Evolutionary conservation across 2,797 vertebrate genomes (phyloP), one percentile per base, ranked within the genome.

Genomic region (Heliangelus exortis): DNA sequence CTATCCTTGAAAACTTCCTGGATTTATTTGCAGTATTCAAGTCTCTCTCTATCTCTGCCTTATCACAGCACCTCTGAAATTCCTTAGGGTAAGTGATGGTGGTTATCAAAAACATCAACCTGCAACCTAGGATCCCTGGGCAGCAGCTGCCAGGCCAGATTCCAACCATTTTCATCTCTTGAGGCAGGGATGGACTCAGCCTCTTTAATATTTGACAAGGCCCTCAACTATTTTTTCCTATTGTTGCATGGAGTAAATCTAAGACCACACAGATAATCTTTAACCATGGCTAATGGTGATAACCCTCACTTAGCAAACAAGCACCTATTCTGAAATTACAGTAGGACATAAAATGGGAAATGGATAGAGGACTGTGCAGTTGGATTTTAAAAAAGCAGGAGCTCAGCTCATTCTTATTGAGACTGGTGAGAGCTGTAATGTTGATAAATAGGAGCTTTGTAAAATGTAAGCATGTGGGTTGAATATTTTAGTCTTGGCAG

Each of bases 361-460:
- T 66, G 39, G 82, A 57, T 39, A 72, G 78, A 89, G 84, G 41
- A 41, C 77, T 68, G 4, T 68, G 61, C n/a, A 51, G 34, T 21
- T 87, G 78, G 81, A 57, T 87, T 87, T 87, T 39, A 3, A 80
- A 95, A 93, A 89, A 43, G 72, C 58, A 91, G 39, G 54, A 80
- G 69, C 76, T 91, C 55, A 6, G 3, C 51, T 72, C 62, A 16
- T 89, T 88, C 85, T 72, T 88, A 72, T 80, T 92, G 84, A 95
- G 94, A 93, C 51, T 66, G 61, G 72, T 89, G 57, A 85, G 78
- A 93, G 84, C 81, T 79, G 41, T 87, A 85, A 90, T 89, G 92
- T 89, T 91, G 95, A 69, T 87, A 93, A 93, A 92, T 95, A 69
- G 86, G 62, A 84, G 76, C 90, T 95, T 95, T 93, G 89, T 87